Percentiles rank a stretch among this genome's conserved stretches.
phyloP scores from a whole-genome alignment of 2,888 invertebrate species.

The Andrena camellia region DNA sequence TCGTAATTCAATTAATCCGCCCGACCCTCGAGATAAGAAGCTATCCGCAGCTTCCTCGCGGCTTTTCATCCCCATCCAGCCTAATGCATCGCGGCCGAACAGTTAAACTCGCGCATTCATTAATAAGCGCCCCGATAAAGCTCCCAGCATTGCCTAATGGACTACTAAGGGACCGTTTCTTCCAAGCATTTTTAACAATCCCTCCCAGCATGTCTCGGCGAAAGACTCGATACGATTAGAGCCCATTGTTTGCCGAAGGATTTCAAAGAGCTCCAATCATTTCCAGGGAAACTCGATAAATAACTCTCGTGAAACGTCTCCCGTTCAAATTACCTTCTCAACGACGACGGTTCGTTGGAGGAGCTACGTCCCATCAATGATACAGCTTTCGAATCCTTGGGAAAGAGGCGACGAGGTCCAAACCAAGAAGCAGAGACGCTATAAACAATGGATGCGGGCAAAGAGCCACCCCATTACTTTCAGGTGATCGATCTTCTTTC shows the following conservation, averaged over 20 bases:
- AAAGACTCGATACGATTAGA: conserved; percentile 29
- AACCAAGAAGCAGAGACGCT: not conserved
- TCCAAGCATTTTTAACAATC: not conserved
- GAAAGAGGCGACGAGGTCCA: conserved; percentile 9
- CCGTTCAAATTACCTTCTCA: conserved; percentile 7
- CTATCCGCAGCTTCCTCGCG: conserved; percentile 1
- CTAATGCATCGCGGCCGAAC: not conserved
- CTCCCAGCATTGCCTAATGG: not conserved
- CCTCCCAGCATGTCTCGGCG: not conserved
- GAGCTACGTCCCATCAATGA: conserved; percentile 14
- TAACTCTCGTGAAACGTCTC: conserved; percentile 22
- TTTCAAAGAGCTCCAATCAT: conserved; percentile 46
- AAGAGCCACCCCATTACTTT: conserved; percentile 50
- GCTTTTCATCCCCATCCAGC: not conserved
- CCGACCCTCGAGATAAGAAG: conserved; percentile 19
- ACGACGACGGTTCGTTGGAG: not conserved
- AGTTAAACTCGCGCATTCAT: conserved; percentile 10
- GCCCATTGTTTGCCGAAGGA: conserved; percentile 38
- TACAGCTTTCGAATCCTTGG: conserved; percentile 29
- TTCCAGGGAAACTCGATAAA: conserved; percentile 28
- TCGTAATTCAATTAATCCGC: conserved; percentile 23
- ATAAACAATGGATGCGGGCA: conserved; percentile 55
- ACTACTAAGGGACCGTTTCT: not conserved
- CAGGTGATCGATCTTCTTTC: conserved; percentile 60
- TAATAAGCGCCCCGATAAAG: not conserved